phyloP scores from a whole-genome alignment of 1,140 invertebrate genomes.

The Drosophila sturtevanti region DNA sequence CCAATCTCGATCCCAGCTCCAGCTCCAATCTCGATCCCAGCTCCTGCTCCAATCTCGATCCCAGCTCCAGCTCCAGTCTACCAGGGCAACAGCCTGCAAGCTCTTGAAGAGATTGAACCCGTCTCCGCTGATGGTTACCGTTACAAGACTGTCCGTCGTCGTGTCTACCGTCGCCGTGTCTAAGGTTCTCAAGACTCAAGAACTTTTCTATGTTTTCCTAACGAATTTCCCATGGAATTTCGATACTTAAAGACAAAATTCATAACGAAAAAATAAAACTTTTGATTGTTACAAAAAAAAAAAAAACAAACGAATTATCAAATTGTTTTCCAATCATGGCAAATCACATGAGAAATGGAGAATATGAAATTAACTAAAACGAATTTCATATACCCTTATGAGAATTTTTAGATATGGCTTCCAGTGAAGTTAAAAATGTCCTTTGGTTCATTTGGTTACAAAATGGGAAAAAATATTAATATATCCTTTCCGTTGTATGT shows the following conservation, averaged over 20 bases:
- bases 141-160: slow-evolving; percentile 74
- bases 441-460: no score
- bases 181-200: slow-evolving; percentile 33
- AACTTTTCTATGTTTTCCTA: slow-evolving; percentile 37
- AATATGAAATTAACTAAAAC: background rate
- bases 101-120: slow-evolving; percentile 64
- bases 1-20: slow-evolving; percentile 33
- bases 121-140: slow-evolving; percentile 68
- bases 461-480: background rate
- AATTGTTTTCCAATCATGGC: slow-evolving; percentile 71
- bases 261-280: slow-evolving; percentile 42
- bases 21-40: slow-evolving; percentile 14
- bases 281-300: slow-evolving; percentile 54
- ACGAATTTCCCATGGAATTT: slow-evolving; percentile 56
- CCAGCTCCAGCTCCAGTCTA: slow-evolving; percentile 47
- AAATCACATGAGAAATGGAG: slow-evolving; percentile 40
- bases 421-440: no score
- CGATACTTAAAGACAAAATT: slow-evolving; percentile 20
- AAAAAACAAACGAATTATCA: slow-evolving; percentile 42
- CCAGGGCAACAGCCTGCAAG: slow-evolving; percentile 41
- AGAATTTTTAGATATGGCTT: background rate
- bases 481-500: background rate
- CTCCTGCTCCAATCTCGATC: slow-evolving; percentile 9
- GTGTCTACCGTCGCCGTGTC: slow-evolving; percentile 66
- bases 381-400: background rate